Conservation (phyloP, 2,797 vertebrate species). For the Hemibagrus guttatus region DNA sequence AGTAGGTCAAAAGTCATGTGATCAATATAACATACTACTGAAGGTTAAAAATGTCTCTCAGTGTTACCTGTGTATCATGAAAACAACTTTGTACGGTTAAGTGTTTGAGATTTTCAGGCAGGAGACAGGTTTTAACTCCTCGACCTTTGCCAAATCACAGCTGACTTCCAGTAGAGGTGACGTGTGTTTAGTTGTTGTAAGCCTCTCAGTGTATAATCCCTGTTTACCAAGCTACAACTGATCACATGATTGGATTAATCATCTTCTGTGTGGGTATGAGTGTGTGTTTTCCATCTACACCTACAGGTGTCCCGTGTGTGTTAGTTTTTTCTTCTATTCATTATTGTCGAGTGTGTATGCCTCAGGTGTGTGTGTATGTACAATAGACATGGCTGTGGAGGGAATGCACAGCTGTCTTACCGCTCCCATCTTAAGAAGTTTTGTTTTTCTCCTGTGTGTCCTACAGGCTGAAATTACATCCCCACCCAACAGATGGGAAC, state of each 20-base stretch:
- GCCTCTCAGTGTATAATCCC: conserved; percentile 9
- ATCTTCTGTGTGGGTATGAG: neutral
- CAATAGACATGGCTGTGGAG: neutral
- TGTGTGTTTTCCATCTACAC: neutral
- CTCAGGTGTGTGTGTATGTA: neutral
- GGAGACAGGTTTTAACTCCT: neutral
- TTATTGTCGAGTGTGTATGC: neutral
- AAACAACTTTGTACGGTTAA: no score
- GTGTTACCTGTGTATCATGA: neutral
- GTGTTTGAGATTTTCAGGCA: neutral
- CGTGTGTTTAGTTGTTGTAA: conserved; percentile 1
- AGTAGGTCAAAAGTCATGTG: neutral
- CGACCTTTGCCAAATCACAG: neutral
- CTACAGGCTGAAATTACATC: conserved; percentile 58
- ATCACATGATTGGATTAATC: conserved; percentile 14
- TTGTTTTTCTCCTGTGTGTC: conserved; percentile 36
- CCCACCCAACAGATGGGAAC: conserved; percentile 53
- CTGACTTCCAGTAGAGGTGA: neutral
- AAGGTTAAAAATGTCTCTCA: neutral
- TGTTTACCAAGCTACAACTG: conserved; percentile 4
- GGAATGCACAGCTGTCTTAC: conserved; percentile 36
- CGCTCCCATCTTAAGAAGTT: conserved; percentile 19
- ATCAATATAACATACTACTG: neutral
- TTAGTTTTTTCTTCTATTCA: neutral
- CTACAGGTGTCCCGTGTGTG: neutral